A percentile compares a stretch with the other conserved stretches of the same genome.
These are phyloP conservation scores for Riptortus pedestris DNA, from an alignment of 1,140 invertebrate genomes.

Conservation along the genomic window DNA sequence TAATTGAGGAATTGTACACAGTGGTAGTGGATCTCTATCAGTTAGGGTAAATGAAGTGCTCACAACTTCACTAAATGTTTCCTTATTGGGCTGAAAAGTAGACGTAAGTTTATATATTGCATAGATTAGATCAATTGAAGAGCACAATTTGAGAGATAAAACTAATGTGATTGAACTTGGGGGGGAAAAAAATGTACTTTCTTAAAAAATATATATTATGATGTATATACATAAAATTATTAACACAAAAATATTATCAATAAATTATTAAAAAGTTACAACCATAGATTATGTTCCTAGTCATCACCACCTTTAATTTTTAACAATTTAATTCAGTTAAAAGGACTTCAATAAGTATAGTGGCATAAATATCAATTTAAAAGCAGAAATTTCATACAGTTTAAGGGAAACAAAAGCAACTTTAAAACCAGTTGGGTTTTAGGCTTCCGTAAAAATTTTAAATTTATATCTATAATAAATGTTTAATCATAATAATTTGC, in stretches of 20 bases:
- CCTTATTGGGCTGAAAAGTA: too few species aligned
- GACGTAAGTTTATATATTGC: too few species aligned
- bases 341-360: background rate
- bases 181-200: conserved; percentile 1
- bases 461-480: background rate
- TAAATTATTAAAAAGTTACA: conserved; percentile 18
- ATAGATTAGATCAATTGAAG: too few species aligned
- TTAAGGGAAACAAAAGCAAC: background rate
- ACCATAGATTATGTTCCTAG: conserved; percentile 3
- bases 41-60: too few species aligned
- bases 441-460: too few species aligned
- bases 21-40: too few species aligned
- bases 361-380: background rate
- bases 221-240: conserved; percentile 8
- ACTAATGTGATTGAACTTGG: too few species aligned
- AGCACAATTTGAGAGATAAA: too few species aligned
- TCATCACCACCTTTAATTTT: background rate
- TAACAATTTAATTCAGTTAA: background rate
- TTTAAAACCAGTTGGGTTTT: background rate
- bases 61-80: too few species aligned
- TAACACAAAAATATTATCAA: conserved; percentile 15
- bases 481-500: background rate
- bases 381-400: background rate
- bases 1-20: too few species aligned
- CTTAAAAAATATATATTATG: conserved; percentile 8